Percentiles rank a stretch among this genome's conserved stretches.
Conservation (phyloP, 2,797 vertebrate genomes). For the Enteromius trimaculatus region DNA sequence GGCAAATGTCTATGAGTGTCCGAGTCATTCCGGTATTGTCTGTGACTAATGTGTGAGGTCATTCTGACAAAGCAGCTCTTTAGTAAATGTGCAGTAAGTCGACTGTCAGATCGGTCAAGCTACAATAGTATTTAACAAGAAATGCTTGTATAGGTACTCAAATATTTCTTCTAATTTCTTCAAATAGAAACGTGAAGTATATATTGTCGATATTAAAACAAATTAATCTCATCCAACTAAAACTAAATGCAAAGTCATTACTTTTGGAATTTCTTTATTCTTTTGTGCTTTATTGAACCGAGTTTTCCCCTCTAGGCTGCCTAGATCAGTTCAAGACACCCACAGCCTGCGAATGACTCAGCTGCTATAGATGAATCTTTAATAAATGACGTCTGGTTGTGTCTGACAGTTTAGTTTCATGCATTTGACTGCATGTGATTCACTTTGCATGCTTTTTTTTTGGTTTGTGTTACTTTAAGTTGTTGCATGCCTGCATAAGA, state of each 20-base stretch:
- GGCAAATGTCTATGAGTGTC: constrained; percentile 23
- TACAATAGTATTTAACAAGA: neutral
- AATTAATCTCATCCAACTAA: neutral
- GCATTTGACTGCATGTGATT: constrained; percentile 27
- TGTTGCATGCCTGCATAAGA: constrained; percentile 62
- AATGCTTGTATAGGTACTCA: neutral
- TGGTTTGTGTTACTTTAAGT: constrained; percentile 15
- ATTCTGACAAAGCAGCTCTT: constrained; percentile 27
- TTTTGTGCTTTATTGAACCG: neutral
- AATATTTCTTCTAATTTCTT: neutral
- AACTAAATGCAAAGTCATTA: neutral
- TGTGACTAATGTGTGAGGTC: constrained; percentile 34
- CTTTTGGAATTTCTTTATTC: neutral
- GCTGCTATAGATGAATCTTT: constrained; percentile 33
- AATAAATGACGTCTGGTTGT: constrained; percentile 19
- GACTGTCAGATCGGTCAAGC: neutral
- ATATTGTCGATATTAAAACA: neutral
- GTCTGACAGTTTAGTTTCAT: constrained; percentile 19
- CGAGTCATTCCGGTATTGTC: constrained; percentile 8
- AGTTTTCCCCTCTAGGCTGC: neutral
- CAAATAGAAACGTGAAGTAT: neutral
- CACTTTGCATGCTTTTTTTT: constrained; percentile 45
- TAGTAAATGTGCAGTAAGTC: constrained; percentile 15
- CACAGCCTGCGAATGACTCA: constrained; percentile 34
- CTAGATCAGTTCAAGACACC: constrained; percentile 20